Base-by-base conservation (phyloP, 2,888 invertebrate genomes). In the Tanaodytes sp. region DNA sequence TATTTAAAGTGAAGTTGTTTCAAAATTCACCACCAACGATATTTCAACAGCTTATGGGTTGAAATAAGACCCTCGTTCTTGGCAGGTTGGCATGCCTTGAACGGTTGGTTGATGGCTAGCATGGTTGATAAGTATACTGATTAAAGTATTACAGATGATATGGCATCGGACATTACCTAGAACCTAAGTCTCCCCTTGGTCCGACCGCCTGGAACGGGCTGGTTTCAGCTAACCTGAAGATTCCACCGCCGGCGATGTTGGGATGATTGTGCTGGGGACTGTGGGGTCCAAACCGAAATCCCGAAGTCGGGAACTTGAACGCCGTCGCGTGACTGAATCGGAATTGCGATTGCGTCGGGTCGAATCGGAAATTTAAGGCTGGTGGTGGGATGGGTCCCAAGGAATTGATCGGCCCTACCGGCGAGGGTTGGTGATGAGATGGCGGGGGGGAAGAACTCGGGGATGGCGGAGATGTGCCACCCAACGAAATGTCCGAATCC, bases 121-220 rank as follows among this genome's bases (percentile, higher is more conserved):
- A n/a, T n/a, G n/a, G n/a, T n/a, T n/a, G n/a, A n/a, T n/a, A n/a
- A n/a, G n/a, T n/a, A n/a, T n/a, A n/a, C n/a, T n/a, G n/a, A n/a
- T n/a, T n/a, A n/a, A n/a, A n/a, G n/a, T n/a, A n/a, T n/a, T n/a
- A n/a, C n/a, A n/a, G n/a, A n/a, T n/a, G n/a, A n/a, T n/a, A n/a
- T n/a, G n/a, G n/a, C n/a, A n/a, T n/a, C n/a, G n/a, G n/a, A n/a
- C n/a, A n/a, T 54, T 71, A 84, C 84, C 84, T 83, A 16, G 84
- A 83, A 45, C 84, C 82, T 18, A 84, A 77, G 68, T 85, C 84
- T 62, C 83, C 84, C 14, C 85, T 75, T 4, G 84, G 83, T 42
- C 84, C 84, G 33, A 85, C 84, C 11, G 84, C 85, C 58, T 85
- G 84, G 43, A 85, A 85, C 45, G 84, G 85, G 65, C 85, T 84